phyloP scores from a whole-genome alignment of 2,888 invertebrate species.

The Sphaerophoria rueppellii region DNA sequence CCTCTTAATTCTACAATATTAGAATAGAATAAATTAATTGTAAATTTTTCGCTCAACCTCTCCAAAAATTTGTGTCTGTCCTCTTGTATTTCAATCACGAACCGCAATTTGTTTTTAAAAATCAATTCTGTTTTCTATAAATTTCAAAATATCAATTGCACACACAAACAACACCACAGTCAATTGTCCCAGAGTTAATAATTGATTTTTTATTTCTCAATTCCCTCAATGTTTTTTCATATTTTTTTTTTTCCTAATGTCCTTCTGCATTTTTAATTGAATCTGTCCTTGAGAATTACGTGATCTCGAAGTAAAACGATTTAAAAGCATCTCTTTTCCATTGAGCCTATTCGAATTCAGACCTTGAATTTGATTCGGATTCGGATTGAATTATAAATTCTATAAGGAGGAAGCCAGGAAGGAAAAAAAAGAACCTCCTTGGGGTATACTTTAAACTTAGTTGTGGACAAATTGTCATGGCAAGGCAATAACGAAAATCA shows the following conservation, averaged over 20 bases:
- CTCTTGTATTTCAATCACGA: too few species aligned
- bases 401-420: too few species aligned
- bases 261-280: conserved; percentile 57
- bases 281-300: conserved; percentile 41
- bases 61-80: too few species aligned
- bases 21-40: too few species aligned
- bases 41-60: too few species aligned
- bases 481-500: conserved; percentile 48
- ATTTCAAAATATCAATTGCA: too few species aligned
- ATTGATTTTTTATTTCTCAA: not conserved
- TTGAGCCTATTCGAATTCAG: conserved; percentile 11
- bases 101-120: too few species aligned
- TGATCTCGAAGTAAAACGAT: conserved; percentile 46
- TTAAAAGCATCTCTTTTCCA: conserved; percentile 11
- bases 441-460: conserved; percentile 4
- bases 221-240: not conserved
- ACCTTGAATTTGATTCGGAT: not conserved
- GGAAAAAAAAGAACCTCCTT: too few species aligned
- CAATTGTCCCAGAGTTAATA: too few species aligned
- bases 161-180: not conserved
- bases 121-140: too few species aligned
- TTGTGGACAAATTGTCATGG: conserved; percentile 60
- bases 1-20: too few species aligned
- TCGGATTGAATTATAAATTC: conserved; percentile 58
- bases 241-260: conserved; percentile 17